phyloP scores from a whole-genome alignment of 1,140 invertebrate species.

The Megalopta genalis region DNA sequence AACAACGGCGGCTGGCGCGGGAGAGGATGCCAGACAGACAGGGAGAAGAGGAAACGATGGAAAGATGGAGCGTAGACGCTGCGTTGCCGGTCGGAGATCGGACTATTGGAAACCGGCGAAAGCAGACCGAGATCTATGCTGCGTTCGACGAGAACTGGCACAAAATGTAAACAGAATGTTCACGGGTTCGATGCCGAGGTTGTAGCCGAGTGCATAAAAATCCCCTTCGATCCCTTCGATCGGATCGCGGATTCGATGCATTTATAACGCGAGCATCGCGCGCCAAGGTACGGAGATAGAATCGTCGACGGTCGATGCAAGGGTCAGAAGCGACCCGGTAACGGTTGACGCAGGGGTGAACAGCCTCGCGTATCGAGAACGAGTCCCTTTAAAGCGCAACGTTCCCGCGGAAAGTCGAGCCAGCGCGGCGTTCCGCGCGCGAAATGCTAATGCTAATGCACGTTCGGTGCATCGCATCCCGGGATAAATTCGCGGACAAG shows the following conservation, averaged over 20 bases:
- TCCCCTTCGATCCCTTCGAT: too few relatives aligned
- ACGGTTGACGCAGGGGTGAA: neutral
- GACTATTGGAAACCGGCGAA: constrained; percentile 14
- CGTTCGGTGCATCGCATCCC: constrained; percentile 33
- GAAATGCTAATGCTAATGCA: constrained; percentile 46
- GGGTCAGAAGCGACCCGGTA: too few relatives aligned
- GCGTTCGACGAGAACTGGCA: too few relatives aligned
- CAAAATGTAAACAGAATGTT: too few relatives aligned
- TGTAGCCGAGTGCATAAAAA: too few relatives aligned
- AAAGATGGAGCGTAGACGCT: constrained; percentile 39
- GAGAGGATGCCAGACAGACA: constrained; percentile 28
- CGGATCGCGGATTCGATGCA: too few relatives aligned
- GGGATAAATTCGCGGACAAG: constrained; percentile 28
- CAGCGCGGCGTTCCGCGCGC: constrained; percentile 1
- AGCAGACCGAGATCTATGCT: neutral
- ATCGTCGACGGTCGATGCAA: too few relatives aligned
- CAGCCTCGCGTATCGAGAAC: neutral
- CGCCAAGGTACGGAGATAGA: too few relatives aligned
- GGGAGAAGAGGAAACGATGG: constrained; percentile 43
- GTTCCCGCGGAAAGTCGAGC: constrained; percentile 10
- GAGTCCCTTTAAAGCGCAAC: neutral
- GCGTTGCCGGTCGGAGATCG: constrained; percentile 32
- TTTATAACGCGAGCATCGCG: too few relatives aligned
- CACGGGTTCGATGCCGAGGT: too few relatives aligned
- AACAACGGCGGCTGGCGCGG: constrained; percentile 45